Percentiles rank a stretch among this genome's conserved stretches.
Conservation (phyloP, 2,797 vertebrate species). For the Rhinoraja longicauda region DNA sequence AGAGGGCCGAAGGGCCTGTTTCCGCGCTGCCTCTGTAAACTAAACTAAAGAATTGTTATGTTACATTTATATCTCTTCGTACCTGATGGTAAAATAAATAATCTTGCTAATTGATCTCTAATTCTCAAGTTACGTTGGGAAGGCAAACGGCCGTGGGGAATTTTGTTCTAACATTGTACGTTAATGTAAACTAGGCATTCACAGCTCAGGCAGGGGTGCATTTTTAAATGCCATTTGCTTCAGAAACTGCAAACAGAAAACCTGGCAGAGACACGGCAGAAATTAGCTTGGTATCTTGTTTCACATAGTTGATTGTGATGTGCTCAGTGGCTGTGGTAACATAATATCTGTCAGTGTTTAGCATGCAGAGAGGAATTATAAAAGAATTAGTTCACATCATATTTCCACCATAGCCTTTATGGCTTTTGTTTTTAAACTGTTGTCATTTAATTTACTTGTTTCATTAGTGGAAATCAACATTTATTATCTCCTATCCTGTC, state of each 20-base stretch:
- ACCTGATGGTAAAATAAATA: background rate
- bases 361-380: background rate
- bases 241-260: background rate
- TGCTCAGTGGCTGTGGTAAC: background rate
- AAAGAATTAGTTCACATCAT: background rate
- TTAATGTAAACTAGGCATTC: background rate
- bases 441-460: conserved; percentile 17
- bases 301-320: background rate
- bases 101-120: background rate
- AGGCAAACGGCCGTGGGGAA: background rate
- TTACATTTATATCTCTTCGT: background rate
- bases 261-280: background rate
- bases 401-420: background rate
- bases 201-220: background rate
- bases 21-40: too few relatives aligned
- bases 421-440: background rate
- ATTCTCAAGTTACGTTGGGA: background rate
- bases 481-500: conserved; percentile 4
- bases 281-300: background rate
- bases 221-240: background rate
- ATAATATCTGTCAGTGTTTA: background rate
- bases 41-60: background rate
- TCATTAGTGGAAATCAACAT: conserved; percentile 28
- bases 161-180: background rate
- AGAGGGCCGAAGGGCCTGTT: too few relatives aligned